Evolutionary conservation across 2,113 vertebrate genomes (phyloP).

Genomic region (Heliornis fulica): DNA sequence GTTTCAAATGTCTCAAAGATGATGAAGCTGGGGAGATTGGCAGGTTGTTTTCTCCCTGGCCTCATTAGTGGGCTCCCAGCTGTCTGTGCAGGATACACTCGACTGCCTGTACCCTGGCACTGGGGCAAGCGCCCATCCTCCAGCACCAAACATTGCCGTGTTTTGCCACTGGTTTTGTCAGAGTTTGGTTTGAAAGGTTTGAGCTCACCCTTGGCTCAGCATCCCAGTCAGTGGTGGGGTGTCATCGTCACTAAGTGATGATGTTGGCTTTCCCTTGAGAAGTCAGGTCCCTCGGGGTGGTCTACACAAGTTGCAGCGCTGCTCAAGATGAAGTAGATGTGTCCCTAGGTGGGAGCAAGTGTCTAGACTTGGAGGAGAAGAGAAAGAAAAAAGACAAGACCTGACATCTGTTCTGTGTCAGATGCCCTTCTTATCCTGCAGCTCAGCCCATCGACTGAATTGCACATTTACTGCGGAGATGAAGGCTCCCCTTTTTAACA

Average conservation of each 20-base stretch:
- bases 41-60: background rate
- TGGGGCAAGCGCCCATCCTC: background rate
- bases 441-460: background rate
- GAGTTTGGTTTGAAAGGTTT: background rate
- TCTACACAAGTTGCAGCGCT: background rate
- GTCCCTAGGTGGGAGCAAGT: background rate
- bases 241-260: accelerated
- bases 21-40: background rate
- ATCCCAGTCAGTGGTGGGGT: background rate
- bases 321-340: background rate
- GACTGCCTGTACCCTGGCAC: accelerated
- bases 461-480: background rate
- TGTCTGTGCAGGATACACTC: background rate
- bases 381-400: background rate
- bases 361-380: conserved; percentile 9
- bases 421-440: background rate
- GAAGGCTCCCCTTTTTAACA: background rate
- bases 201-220: background rate
- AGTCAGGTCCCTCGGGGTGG: background rate
- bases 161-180: background rate
- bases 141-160: too few relatives aligned
- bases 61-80: background rate
- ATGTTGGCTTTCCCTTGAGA: background rate
- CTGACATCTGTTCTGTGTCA: conserved; percentile 25
- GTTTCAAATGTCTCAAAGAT: background rate